Evolutionary conservation across 2,113 vertebrate genomes (phyloP), one percentile per base, ranked within the genome.

Genomic region (Enhydra lutris): DNA sequence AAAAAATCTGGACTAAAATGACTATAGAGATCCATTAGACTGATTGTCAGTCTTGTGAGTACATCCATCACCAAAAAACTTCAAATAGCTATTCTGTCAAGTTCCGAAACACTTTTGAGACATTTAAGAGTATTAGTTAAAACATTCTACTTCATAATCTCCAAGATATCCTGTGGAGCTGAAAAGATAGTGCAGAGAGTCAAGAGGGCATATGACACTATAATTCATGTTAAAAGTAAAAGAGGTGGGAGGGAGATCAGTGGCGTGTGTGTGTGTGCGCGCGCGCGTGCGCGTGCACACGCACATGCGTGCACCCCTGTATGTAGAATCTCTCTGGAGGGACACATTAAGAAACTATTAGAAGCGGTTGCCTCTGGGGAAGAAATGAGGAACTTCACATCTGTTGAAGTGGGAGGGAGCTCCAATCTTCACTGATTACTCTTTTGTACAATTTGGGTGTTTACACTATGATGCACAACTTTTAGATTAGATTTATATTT

Each of bases 291-390:
- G 3, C 45, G 45, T 47, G 26, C 4, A 26, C 26, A 6, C 1
- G 4, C 11, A 2, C 29, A 10, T 0, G 65, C 1, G 1, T 2
- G 6, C 31, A 34, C 29, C 21, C 9, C 36, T 36, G 39, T 0
- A 0, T 23, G 13, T 11, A 67, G 34, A 61, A n/a, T 36, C 21
- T 45, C 42, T 65, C 34, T 4, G n/a, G 7, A 90, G 91, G 52
- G 50, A 69, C 6, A 65, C 1, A 73, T 2, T 2, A n/a, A n/a
- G 29, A 36, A 86, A 13, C 26, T 34, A 3, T 55, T 78, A 31
- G 61, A 71, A 34, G 42, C 17, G 39, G 73, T 42, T 76, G 34
- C 57, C 79, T 90, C 47, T 42, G 29, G 61, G 34, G 39, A 91
- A 26, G 34, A 80, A 80, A 67, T 2, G 12, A 29, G 17, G 89